These are phyloP conservation scores for Alviniconcha strummeri DNA, from an alignment of 2,888 invertebrate genomes.

Conservation along the genomic window DNA sequence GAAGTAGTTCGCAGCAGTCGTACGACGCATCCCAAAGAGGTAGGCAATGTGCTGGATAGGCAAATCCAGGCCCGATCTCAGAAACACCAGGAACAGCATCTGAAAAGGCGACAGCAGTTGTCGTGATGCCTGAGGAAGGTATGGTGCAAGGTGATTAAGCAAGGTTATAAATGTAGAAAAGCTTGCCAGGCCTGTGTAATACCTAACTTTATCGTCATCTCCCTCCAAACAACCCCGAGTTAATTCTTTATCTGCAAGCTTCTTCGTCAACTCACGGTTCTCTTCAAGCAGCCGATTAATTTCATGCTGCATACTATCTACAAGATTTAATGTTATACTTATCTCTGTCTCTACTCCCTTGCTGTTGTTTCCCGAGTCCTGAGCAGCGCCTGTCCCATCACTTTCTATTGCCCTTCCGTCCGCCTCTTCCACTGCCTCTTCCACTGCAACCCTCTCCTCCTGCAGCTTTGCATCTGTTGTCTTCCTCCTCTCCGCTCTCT, in stretches of 20 bases:
- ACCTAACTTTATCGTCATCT: conserved; percentile 6
- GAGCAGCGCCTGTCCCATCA: too few relatives aligned
- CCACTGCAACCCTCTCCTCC: too few relatives aligned
- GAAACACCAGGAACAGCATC: background rate
- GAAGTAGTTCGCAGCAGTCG: conserved; percentile 3
- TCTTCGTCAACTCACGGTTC: background rate
- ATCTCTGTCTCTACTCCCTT: too few relatives aligned
- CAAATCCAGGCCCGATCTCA: background rate
- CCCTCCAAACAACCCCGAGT: background rate
- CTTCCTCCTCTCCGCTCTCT: background rate
- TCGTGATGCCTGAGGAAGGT: background rate
- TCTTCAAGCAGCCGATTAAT: background rate
- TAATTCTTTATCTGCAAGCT: background rate
- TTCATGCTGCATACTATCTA: background rate
- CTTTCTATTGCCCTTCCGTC: too few relatives aligned
- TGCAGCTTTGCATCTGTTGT: too few relatives aligned
- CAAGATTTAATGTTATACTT: too few relatives aligned
- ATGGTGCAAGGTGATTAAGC: background rate
- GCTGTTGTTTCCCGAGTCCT: too few relatives aligned
- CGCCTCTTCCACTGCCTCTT: too few relatives aligned
- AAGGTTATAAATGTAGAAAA: background rate
- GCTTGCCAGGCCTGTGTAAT: conserved; percentile 10
- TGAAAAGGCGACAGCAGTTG: background rate
- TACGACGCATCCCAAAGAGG: background rate
- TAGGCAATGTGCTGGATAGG: background rate